Conservation (phyloP, 1,140 invertebrate species). For the Trachymyrmex cornetzi region DNA sequence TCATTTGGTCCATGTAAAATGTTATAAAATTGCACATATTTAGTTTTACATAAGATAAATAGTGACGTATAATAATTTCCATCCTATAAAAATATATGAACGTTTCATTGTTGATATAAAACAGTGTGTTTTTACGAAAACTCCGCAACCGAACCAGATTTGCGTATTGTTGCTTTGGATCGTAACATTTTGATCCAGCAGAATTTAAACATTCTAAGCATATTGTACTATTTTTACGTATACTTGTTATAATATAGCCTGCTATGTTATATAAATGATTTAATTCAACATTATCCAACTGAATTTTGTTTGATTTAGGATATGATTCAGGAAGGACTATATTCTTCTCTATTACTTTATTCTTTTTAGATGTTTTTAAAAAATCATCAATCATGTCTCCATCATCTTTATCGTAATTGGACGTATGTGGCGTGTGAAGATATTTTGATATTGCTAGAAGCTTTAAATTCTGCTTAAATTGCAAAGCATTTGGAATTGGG, state of each 20-base stretch:
- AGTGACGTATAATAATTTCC: background rate
- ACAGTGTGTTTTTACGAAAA: background rate
- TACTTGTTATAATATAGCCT: background rate
- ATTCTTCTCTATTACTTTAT: background rate
- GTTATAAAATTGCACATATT: background rate
- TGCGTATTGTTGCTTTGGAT: background rate
- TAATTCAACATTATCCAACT: background rate
- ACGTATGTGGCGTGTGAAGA: background rate
- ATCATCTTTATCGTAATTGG: slow-evolving; percentile 3
- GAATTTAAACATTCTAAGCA: background rate
- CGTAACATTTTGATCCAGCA: background rate
- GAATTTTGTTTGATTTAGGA: background rate
- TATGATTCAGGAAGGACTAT: background rate
- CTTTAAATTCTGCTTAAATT: background rate
- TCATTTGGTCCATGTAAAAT: background rate
- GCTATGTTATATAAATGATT: slow-evolving; percentile 13
- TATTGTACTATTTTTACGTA: background rate
- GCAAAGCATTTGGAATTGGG: background rate
- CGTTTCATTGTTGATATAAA: background rate
- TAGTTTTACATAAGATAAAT: background rate
- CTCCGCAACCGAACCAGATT: background rate
- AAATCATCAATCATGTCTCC: background rate
- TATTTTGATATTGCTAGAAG: slow-evolving; percentile 11
- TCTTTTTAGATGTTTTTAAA: background rate
- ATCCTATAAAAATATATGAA: background rate